phyloP scores from a whole-genome alignment of 2,113 vertebrate species.

The Plecotus auritus region DNA sequence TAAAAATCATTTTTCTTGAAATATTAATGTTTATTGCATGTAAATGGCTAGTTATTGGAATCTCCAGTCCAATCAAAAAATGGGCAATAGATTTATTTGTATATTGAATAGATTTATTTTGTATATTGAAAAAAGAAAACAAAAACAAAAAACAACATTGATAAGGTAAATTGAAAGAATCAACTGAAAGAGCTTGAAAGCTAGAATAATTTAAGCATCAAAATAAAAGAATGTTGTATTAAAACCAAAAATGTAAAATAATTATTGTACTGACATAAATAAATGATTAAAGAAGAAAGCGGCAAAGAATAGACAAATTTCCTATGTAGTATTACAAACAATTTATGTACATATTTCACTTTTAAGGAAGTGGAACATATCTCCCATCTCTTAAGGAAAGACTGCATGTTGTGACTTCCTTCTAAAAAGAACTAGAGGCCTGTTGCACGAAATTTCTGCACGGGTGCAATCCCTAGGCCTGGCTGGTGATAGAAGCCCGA shows the following conservation, averaged over 20 bases:
- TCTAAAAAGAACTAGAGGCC: neutral
- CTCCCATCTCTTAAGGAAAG: neutral
- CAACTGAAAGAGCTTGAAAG: neutral
- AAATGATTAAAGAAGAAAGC: neutral
- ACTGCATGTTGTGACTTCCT: neutral
- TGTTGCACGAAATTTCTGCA: too few species aligned
- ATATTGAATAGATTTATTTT: too few species aligned
- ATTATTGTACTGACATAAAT: neutral
- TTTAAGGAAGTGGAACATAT: neutral
- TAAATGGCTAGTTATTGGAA: too few species aligned
- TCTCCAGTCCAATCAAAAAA: too few species aligned
- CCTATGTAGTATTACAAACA: neutral
- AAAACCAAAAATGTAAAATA: neutral
- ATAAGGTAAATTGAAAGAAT: neutral
- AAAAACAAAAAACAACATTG: neutral
- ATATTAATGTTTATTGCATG: too few species aligned
- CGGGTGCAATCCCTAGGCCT: too few species aligned
- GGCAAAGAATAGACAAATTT: neutral
- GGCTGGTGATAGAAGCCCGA: too few species aligned
- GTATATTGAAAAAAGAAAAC: too few species aligned
- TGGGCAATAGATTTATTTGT: too few species aligned
- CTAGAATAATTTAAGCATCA: neutral
- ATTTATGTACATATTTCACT: neutral
- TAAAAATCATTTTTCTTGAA: too few species aligned
- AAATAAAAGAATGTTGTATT: neutral